phyloP scores from a whole-genome alignment of 2,797 vertebrate genomes.

The Cyclopterus lumpus region DNA sequence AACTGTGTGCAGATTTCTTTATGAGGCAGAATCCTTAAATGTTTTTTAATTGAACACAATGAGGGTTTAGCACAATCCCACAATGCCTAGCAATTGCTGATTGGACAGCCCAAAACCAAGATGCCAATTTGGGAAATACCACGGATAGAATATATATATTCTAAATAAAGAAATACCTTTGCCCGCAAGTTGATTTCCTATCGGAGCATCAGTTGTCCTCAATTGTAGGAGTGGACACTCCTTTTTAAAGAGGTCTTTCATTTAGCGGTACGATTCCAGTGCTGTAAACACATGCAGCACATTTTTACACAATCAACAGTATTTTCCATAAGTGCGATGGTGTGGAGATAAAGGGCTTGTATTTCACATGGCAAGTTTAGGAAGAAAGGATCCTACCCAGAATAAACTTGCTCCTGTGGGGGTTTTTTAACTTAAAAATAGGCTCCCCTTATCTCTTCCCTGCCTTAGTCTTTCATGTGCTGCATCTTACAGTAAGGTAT shows the following conservation, averaged over 20 bases:
- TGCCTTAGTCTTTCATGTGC: slow-evolving; percentile 53
- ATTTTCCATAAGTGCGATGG: slow-evolving; percentile 40
- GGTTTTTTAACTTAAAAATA: slow-evolving; percentile 65
- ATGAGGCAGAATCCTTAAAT: neutral
- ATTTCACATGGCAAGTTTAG: slow-evolving; percentile 43
- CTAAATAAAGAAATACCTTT: neutral
- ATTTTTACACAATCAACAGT: slow-evolving; percentile 21
- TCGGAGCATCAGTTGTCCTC: neutral
- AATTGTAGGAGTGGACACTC: neutral
- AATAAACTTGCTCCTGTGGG: slow-evolving; percentile 50
- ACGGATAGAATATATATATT: neutral
- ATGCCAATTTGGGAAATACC: neutral
- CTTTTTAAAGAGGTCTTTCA: neutral
- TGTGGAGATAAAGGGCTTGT: slow-evolving; percentile 52
- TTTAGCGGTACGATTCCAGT: neutral
- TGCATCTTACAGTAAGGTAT: slow-evolving; percentile 47
- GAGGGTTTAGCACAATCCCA: neutral
- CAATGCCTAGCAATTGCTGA: neutral
- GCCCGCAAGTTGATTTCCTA: neutral
- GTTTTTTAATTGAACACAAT: neutral
- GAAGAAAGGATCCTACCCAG: slow-evolving; percentile 38
- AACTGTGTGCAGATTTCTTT: too few species aligned
- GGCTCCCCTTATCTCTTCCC: slow-evolving; percentile 47
- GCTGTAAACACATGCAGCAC: neutral
- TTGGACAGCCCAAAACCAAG: neutral